Conservation (phyloP, 2,888 invertebrate genomes). For the Acanthosepion lycidas region DNA sequence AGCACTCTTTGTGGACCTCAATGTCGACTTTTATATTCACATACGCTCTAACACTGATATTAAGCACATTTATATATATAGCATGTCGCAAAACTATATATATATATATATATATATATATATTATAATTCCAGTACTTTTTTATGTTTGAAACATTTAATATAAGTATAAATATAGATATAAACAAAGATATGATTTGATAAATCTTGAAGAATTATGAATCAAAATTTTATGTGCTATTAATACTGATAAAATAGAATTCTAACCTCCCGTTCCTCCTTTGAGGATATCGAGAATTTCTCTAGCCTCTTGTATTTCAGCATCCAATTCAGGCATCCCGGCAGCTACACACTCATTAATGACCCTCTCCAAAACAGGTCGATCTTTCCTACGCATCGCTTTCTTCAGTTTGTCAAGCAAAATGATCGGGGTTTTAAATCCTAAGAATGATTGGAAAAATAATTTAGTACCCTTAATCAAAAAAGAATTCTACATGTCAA, state of each 20-base stretch:
- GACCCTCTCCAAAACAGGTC: conserved; percentile 37
- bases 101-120: too few relatives aligned
- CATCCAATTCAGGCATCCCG: neutral
- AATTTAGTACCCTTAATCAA: neutral
- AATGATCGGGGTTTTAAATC: neutral
- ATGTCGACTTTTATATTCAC: too few relatives aligned
- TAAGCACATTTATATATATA: too few relatives aligned
- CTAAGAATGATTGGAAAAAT: neutral
- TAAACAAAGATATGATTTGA: too few relatives aligned
- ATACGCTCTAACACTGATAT: too few relatives aligned
- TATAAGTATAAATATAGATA: too few relatives aligned
- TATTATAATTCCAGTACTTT: too few relatives aligned
- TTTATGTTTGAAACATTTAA: too few relatives aligned
- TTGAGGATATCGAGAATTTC: neutral
- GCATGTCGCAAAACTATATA: too few relatives aligned
- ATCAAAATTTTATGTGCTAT: neutral
- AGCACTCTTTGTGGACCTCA: too few relatives aligned
- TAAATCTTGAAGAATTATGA: neutral
- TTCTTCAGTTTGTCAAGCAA: conserved; percentile 36
- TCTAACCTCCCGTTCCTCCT: conserved; percentile 11
- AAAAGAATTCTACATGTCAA: too few relatives aligned
- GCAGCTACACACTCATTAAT: neutral
- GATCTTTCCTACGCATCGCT: conserved; percentile 35
- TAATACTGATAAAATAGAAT: neutral
- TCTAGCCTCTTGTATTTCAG: neutral